These are phyloP conservation scores for Pyrgilauda ruficollis DNA, from an alignment of 2,113 vertebrate species.

Conservation along the genomic window DNA sequence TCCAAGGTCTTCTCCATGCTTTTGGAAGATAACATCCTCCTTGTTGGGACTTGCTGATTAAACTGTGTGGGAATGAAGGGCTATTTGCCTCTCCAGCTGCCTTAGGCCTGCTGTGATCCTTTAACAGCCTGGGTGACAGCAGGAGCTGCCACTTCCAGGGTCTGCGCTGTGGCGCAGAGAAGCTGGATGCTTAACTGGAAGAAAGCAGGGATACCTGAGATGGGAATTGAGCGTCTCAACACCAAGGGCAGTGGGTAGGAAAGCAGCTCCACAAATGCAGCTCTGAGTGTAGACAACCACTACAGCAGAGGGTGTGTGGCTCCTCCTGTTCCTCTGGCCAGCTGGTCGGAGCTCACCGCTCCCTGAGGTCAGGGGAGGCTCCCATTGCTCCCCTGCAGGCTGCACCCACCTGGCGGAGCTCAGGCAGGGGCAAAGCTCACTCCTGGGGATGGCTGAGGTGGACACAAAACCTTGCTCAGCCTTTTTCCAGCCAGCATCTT, in stretches of 20 bases:
- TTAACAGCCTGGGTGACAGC: not conserved
- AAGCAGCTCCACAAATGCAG: not conserved
- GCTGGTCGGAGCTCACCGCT: accelerated
- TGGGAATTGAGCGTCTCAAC: not conserved
- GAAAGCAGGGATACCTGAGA: not conserved
- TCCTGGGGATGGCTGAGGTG: not conserved
- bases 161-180: not conserved
- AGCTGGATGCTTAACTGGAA: not conserved
- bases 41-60: constrained; percentile 13
- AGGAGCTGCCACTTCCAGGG: not conserved
- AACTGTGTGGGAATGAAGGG: not conserved
- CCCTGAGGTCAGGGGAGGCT: not conserved
- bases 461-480: not conserved
- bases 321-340: not conserved
- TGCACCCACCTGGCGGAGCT: not conserved
- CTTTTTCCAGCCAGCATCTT: not conserved
- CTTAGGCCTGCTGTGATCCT: not conserved
- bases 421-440: not conserved
- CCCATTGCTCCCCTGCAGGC: not conserved
- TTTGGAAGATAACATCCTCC: constrained; percentile 26
- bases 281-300: not conserved
- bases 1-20: constrained; percentile 1
- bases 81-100: not conserved
- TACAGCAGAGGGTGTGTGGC: not conserved
- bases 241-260: not conserved